These are phyloP conservation scores for Epistrophe grossulariae DNA, from an alignment of 2,888 invertebrate species.

Conservation along the genomic window DNA sequence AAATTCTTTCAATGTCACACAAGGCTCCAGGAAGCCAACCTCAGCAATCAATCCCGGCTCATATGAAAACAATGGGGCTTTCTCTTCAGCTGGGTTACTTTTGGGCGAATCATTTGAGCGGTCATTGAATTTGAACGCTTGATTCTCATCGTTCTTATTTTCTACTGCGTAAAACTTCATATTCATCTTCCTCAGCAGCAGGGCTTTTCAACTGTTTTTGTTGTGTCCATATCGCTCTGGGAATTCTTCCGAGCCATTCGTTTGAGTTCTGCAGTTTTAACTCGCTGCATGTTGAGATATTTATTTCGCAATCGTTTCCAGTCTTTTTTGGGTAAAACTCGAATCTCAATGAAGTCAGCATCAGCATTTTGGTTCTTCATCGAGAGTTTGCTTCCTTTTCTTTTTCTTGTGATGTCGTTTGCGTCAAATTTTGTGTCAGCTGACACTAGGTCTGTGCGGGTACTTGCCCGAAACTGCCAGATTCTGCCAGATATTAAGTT, in stretches of 20 bases:
- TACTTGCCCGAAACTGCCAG: no score
- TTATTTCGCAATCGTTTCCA: no score
- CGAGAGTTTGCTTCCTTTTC: no score
- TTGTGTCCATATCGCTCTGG: slow-evolving; percentile 41
- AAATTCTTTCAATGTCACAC: slow-evolving; percentile 87
- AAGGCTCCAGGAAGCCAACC: slow-evolving; percentile 88
- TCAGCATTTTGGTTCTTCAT: no score
- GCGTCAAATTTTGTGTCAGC: no score
- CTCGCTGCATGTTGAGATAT: slow-evolving; percentile 92
- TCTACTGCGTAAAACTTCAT: slow-evolving; percentile 83
- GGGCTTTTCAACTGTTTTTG: slow-evolving; percentile 42
- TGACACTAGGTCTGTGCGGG: no score
- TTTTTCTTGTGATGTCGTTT: no score
- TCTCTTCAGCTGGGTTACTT: no score
- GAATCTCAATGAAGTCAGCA: no score
- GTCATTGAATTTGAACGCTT: slow-evolving; percentile 67
- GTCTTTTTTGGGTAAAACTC: no score
- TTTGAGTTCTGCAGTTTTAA: slow-evolving; percentile 91
- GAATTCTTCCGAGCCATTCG: slow-evolving; percentile 84
- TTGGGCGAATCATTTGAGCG: no score
- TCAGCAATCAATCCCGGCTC: slow-evolving; percentile 89
- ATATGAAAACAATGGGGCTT: slow-evolving; percentile 83
- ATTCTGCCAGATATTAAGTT: no score
- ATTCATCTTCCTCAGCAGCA: slow-evolving; percentile 80
- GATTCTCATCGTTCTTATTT: slow-evolving; percentile 77